These are phyloP conservation scores for Megastigmus dorsalis DNA, from an alignment of 2,888 invertebrate genomes.

Conservation along the genomic window DNA sequence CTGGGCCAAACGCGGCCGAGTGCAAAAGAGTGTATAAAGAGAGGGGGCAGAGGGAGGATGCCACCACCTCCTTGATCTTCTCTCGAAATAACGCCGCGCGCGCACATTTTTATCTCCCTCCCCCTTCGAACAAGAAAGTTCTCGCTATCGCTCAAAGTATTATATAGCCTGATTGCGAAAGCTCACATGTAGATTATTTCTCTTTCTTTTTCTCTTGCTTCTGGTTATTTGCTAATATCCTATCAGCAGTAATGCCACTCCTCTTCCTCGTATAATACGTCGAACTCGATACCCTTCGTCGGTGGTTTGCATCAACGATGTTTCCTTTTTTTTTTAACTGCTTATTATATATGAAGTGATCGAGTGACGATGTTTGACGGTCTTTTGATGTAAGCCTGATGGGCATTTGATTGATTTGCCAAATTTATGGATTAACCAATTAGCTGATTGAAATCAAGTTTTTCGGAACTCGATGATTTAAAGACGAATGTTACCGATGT, in stretches of 20 bases:
- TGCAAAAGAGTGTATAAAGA: no score
- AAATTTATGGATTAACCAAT: no score
- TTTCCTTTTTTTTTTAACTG: no score
- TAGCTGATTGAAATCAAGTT: no score
- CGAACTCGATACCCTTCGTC: slow-evolving; percentile 16
- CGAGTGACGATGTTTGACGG: no score
- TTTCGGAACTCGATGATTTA: no score
- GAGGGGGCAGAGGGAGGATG: not conserved
- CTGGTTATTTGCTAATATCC: slow-evolving; percentile 12
- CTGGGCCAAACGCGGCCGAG: slow-evolving; percentile 39
- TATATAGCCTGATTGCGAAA: slow-evolving; percentile 8
- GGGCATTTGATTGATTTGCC: no score
- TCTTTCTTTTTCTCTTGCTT: not conserved
- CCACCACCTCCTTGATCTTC: slow-evolving; percentile 11
- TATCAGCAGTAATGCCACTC: slow-evolving; percentile 23
- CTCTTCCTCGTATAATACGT: not conserved
- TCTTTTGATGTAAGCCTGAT: no score
- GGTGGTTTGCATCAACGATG: no score
- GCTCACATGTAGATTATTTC: not conserved
- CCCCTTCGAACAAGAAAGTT: not conserved
- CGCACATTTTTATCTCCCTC: slow-evolving; percentile 17
- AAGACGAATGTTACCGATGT: no score
- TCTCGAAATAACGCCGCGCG: slow-evolving; percentile 31
- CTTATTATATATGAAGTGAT: no score
- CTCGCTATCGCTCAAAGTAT: slow-evolving; percentile 6